Conservation (phyloP, 2,888 invertebrate species). For the Salticus scenicus region DNA sequence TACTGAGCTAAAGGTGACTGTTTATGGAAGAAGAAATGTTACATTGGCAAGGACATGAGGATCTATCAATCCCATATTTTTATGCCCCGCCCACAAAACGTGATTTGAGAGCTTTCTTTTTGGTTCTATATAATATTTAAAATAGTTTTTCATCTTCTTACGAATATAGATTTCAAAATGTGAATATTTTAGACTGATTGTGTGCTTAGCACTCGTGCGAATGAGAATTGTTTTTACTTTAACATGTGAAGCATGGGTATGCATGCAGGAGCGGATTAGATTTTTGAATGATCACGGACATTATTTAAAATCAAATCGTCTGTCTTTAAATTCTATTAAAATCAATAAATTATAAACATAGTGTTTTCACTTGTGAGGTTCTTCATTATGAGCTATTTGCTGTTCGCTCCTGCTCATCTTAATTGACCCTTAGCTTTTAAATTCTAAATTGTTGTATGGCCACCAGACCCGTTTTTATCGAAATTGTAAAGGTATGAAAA, state of each 20-base stretch:
- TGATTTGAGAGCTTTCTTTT: slow-evolving; percentile 66
- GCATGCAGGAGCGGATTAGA: neutral
- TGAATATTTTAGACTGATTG: slow-evolving; percentile 46
- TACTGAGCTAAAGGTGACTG: slow-evolving; percentile 27
- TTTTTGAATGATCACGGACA: neutral
- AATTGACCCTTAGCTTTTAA: neutral
- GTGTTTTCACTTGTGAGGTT: neutral
- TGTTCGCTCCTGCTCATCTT: neutral
- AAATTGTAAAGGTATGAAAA: neutral
- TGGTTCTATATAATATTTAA: slow-evolving; percentile 45
- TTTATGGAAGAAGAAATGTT: slow-evolving; percentile 32
- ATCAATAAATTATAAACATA: too few species aligned
- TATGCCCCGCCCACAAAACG: slow-evolving; percentile 44
- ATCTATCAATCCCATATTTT: slow-evolving; percentile 21
- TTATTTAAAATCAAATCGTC: neutral
- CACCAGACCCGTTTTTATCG: neutral
- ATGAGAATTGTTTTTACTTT: slow-evolving; percentile 33
- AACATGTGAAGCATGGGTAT: neutral
- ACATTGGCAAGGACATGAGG: slow-evolving; percentile 38
- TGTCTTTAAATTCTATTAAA: too few species aligned
- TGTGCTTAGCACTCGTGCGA: slow-evolving; percentile 55
- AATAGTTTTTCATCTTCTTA: slow-evolving; percentile 49
- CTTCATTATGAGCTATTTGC: neutral
- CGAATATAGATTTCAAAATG: slow-evolving; percentile 51
- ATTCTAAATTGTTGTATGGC: neutral